phyloP scores from a whole-genome alignment of 2,888 invertebrate species.

The Sarcophaga carnaria region DNA sequence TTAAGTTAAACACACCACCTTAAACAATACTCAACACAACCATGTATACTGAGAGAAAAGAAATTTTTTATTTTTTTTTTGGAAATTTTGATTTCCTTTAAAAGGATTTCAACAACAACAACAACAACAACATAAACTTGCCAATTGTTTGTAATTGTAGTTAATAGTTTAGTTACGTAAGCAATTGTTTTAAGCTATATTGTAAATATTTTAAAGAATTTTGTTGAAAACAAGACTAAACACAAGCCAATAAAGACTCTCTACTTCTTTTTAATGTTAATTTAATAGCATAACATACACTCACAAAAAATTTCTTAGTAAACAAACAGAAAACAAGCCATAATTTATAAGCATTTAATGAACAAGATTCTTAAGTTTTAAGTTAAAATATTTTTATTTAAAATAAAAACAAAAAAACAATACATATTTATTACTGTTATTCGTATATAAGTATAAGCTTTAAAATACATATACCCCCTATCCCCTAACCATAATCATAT shows the following conservation, averaged over 20 bases:
- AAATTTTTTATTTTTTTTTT: background rate
- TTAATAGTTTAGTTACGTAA: background rate
- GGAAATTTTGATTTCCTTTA: background rate
- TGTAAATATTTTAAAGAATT: constrained; percentile 1
- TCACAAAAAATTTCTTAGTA: constrained; percentile 61
- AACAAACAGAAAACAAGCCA: constrained; percentile 73
- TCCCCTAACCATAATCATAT: background rate
- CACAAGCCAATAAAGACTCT: constrained; percentile 82
- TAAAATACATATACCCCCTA: background rate
- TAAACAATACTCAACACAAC: constrained; percentile 41
- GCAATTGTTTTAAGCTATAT: background rate
- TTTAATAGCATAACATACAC: constrained; percentile 9
- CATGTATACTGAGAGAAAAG: constrained; percentile 5
- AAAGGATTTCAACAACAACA: background rate
- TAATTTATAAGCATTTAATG: constrained; percentile 78
- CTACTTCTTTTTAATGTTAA: constrained; percentile 67
- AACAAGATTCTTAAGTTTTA: constrained; percentile 13
- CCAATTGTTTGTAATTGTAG: constrained; percentile 44
- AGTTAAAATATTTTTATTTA: background rate
- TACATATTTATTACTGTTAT: constrained; percentile 58
- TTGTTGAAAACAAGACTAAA: constrained; percentile 76
- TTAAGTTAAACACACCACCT: constrained; percentile 45
- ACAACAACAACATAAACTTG: constrained; percentile 43
- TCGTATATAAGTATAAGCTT: constrained; percentile 55
- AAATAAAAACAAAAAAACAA: background rate